Evolutionary conservation across 2,113 vertebrate genomes (phyloP).

Genomic region (Pomatorhinus ruficollis): DNA sequence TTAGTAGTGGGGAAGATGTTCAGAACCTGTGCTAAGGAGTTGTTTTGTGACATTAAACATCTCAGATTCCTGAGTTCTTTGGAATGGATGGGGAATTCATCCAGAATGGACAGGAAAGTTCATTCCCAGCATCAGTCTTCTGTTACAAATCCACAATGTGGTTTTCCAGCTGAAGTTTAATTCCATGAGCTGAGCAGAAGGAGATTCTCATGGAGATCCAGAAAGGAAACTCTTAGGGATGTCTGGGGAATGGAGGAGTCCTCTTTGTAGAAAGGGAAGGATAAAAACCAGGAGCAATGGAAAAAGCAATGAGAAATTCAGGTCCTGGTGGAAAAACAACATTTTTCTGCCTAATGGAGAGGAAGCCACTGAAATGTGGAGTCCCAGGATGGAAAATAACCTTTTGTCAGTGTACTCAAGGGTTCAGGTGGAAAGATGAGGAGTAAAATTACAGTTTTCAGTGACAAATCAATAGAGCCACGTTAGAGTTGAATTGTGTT

Average conservation of each 20-base stretch:
- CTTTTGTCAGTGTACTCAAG: not conserved
- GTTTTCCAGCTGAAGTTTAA: not conserved
- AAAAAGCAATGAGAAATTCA: not conserved
- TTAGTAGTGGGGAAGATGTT: not conserved
- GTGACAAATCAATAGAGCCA: conserved; percentile 6
- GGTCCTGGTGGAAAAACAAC: not conserved
- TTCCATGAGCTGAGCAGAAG: not conserved
- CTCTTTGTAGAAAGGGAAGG: not conserved
- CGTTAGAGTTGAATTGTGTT: not conserved
- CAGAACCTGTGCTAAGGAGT: not conserved
- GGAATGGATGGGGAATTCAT: not conserved
- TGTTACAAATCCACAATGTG: rapidly evolving
- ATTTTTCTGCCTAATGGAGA: not conserved
- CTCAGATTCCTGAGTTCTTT: not conserved
- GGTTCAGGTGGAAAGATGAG: not conserved
- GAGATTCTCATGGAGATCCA: not conserved
- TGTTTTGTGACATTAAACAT: not conserved
- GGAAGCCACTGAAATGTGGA: not conserved
- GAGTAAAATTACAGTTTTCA: not conserved
- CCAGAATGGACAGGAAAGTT: not conserved
- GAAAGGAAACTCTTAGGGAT: not conserved
- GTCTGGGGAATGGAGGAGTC: not conserved
- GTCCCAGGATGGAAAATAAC: not conserved
- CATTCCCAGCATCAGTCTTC: not conserved
- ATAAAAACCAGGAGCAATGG: not conserved